These are phyloP conservation scores for Bombus waltoni DNA, from an alignment of 1,140 invertebrate genomes.

Conservation along the genomic window DNA sequence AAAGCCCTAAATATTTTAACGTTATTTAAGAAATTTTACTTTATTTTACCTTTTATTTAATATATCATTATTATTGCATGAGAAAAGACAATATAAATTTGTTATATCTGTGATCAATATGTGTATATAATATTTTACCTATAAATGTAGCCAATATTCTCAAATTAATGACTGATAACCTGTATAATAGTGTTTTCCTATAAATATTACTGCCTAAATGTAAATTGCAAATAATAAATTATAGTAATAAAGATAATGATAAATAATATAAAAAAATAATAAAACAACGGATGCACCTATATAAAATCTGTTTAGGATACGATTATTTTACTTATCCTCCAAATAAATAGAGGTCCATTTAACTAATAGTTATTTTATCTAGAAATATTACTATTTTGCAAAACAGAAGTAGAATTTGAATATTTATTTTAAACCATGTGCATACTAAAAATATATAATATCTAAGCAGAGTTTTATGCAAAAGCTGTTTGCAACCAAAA, in stretches of 20 bases:
- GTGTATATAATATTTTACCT: slow-evolving; percentile 20
- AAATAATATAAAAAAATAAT: not conserved
- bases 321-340: not conserved
- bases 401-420: not conserved
- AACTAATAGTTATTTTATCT: not conserved
- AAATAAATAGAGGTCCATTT: not conserved
- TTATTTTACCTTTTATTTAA: slow-evolving; percentile 7
- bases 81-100: slow-evolving; percentile 23
- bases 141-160: not conserved
- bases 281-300: not conserved
- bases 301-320: not conserved
- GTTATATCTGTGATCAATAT: slow-evolving; percentile 2
- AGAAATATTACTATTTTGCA: slow-evolving; percentile 13
- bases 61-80: slow-evolving; percentile 4
- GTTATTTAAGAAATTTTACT: slow-evolving; percentile 7
- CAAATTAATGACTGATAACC: not conserved
- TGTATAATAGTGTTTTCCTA: slow-evolving; percentile 6
- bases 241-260: not conserved
- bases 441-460: not conserved
- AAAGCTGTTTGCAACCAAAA: not conserved
- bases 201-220: not conserved
- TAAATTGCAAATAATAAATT: not conserved
- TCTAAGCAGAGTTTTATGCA: not conserved
- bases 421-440: not conserved
- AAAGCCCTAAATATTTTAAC: slow-evolving; percentile 9